Base-by-base conservation (phyloP, 2,113 vertebrate species). In the Synchiropus splendidus region DNA sequence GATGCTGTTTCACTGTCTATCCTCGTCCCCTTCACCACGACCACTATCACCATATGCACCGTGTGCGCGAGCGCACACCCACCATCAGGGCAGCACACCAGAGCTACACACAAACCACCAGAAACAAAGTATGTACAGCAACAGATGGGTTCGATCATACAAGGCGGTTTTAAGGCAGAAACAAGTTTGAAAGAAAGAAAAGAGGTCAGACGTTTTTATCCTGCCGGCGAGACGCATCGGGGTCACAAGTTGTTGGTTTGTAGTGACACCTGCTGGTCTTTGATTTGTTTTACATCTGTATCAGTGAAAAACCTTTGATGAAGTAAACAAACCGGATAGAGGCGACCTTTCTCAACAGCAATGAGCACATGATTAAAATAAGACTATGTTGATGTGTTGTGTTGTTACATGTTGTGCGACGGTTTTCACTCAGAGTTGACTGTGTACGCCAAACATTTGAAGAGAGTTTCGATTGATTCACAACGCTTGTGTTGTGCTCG, bases 101-200 rank as follows among this genome's bases (percentile, higher is more conserved):
- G 34, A 50, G 42, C 42, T 42, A 61, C 45, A 43, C 36, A 70
- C 48, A 65, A 64, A 60, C 42, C 27, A 31, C 31, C 17, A 37
- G 13, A 70, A 64, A 68, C 31, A 48, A 70, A 46, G 62, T 67
- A 61, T 57, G 55, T 67, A 67, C 58, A 42, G 41, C 38, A 56
- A 64, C 34, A 15, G 31, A 39, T 46, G 41, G 47, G 32, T 16
- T 39, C 51, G 33, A 63, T 47, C 39, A 67, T 40, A 68, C 75
- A 79, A 76, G 58, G 60, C 70, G 71, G 36, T 61, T 53, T 71
- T 82, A 81, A 83, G 79, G 80, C 78, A 82, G 64, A 78, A 52
- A 65, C 14, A 61, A 68, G 16, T 47, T 16, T 14, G 17, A 48
- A 58, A 38, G 55, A 68, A 48, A 35, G 39, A 34, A 52, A 54